These are phyloP conservation scores for Daboia siamensis DNA, from an alignment of 2,113 vertebrate genomes.

Conservation along the genomic window DNA sequence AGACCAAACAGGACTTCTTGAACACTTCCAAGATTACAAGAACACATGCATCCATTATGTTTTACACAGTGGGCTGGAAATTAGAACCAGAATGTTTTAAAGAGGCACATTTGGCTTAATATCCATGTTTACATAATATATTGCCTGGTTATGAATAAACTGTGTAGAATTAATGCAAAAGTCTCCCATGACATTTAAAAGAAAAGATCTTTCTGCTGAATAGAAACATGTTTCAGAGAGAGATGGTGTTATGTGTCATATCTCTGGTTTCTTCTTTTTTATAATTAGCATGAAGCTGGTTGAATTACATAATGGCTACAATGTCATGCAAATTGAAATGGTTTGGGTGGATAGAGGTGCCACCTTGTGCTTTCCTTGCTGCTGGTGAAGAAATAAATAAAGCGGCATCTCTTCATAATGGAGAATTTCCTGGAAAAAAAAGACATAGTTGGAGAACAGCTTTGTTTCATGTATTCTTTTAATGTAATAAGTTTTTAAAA, in stretches of 20 bases:
- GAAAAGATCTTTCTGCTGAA: constrained; percentile 35
- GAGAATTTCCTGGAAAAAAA: not conserved
- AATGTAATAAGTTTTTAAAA: not conserved
- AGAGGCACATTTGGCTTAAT: not conserved
- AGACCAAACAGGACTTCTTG: constrained; percentile 43
- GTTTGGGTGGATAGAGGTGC: not conserved
- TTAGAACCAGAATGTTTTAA: not conserved
- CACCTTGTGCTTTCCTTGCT: not conserved
- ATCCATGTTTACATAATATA: constrained; percentile 19
- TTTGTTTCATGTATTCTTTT: not conserved
- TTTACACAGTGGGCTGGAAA: constrained; percentile 9
- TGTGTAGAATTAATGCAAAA: constrained; percentile 25
- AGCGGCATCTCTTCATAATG: not conserved
- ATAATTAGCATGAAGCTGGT: constrained; percentile 17
- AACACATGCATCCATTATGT: constrained; percentile 6
- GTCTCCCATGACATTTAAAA: not conserved
- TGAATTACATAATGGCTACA: not conserved
- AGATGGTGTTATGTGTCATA: constrained; percentile 17
- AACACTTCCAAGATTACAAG: constrained; percentile 23
- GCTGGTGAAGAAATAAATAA: not conserved
- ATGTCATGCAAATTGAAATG: too few species aligned
- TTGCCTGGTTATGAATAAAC: constrained; percentile 10
- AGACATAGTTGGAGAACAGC: not conserved
- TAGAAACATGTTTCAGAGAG: constrained; percentile 39
- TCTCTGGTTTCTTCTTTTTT: constrained; percentile 32